Percentiles rank a stretch among this genome's conserved stretches.
These are phyloP conservation scores for Oreonectes daqikongensis DNA, from an alignment of 2,797 vertebrate species.

Conservation along the genomic window DNA sequence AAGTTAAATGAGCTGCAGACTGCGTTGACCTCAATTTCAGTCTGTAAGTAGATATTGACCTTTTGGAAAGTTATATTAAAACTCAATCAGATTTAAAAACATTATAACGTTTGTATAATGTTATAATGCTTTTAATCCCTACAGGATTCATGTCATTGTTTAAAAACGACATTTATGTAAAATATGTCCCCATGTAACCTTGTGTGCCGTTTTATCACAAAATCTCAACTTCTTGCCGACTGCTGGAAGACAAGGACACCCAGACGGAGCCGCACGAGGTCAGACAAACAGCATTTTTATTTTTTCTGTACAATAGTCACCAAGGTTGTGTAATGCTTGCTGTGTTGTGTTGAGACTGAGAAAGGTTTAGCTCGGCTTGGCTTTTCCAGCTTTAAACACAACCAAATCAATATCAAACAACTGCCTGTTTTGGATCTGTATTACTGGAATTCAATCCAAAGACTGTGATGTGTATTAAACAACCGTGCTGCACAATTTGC, in stretches of 20 bases:
- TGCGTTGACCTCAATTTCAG: not conserved
- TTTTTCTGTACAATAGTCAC: not conserved
- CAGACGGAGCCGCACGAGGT: not conserved
- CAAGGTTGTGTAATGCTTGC: not conserved
- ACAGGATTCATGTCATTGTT: not conserved
- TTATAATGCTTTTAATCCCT: not conserved
- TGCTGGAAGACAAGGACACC: not conserved
- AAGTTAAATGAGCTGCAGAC: not conserved
- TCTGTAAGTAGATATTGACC: not conserved
- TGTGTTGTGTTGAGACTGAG: not conserved
- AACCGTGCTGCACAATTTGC: conserved; percentile 4
- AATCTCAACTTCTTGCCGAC: not conserved
- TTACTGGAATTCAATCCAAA: not conserved
- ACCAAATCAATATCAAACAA: not conserved
- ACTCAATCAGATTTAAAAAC: not conserved
- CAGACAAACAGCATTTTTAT: not conserved
- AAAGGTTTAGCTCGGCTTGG: not conserved
- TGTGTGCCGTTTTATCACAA: not conserved
- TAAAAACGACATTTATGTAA: not conserved
- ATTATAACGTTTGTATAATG: not conserved
- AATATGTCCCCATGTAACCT: not conserved
- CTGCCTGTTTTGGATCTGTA: not conserved
- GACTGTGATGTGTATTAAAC: not conserved
- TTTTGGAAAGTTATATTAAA: not conserved
- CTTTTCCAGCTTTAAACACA: not conserved